phyloP scores from a whole-genome alignment of 2,888 invertebrate species.

The Opisthograptis luteolata region DNA sequence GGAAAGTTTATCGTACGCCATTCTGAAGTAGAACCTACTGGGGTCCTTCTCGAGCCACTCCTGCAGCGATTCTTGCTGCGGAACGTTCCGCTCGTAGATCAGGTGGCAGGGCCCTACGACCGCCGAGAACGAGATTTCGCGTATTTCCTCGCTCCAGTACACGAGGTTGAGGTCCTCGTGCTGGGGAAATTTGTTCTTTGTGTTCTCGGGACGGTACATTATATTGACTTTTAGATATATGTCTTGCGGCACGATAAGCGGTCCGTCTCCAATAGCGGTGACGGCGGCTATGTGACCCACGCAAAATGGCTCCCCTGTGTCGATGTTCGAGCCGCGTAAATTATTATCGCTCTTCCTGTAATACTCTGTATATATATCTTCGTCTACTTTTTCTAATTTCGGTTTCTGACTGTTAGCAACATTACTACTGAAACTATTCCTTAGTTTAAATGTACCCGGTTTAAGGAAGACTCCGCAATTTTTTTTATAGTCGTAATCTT shows the following conservation, averaged over 20 bases:
- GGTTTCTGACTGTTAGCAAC: slow-evolving; percentile 47
- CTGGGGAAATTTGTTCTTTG: slow-evolving; percentile 84
- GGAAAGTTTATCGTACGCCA: slow-evolving; percentile 85
- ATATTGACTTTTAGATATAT: slow-evolving; percentile 87
- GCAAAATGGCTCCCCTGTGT: slow-evolving; percentile 90
- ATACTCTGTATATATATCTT: slow-evolving; percentile 90
- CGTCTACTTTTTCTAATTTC: slow-evolving; percentile 85
- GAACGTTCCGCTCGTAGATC: slow-evolving; percentile 85
- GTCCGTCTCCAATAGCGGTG: slow-evolving; percentile 78
- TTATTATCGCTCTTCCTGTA: slow-evolving; percentile 90
- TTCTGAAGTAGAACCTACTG: slow-evolving; percentile 89
- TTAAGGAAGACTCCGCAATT: slow-evolving; percentile 88
- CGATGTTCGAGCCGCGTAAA: slow-evolving; percentile 88
- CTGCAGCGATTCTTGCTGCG: slow-evolving; percentile 74
- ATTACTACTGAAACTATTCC: slow-evolving; percentile 54
- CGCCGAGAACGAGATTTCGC: slow-evolving; percentile 82
- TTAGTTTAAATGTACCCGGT: slow-evolving; percentile 86
- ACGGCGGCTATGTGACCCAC: slow-evolving; percentile 88
- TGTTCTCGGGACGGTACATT: slow-evolving; percentile 91
- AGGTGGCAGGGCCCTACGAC: slow-evolving; percentile 89
- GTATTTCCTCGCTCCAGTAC: slow-evolving; percentile 91
- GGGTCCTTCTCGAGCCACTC: slow-evolving; percentile 87
- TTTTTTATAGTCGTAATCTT: slow-evolving; percentile 85
- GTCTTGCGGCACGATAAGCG: slow-evolving; percentile 81
- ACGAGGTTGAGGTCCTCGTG: slow-evolving; percentile 89